These are phyloP conservation scores for Kradibia gibbosae DNA, from an alignment of 1,140 invertebrate species.

Conservation along the genomic window DNA sequence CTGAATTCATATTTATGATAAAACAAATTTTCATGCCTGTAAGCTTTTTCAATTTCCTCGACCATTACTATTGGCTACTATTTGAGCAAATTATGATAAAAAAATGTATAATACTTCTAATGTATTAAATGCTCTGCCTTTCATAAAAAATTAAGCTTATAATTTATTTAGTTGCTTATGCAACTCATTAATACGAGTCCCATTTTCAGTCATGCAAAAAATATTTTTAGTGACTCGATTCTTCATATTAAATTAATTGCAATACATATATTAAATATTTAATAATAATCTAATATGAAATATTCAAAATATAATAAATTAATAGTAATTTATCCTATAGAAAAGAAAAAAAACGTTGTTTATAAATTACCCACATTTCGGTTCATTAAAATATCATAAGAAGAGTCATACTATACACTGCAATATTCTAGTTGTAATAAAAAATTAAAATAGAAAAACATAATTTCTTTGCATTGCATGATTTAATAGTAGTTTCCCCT, in stretches of 20 bases:
- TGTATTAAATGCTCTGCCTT: conserved; percentile 2
- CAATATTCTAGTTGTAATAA: conserved; percentile 4
- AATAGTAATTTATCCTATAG: not conserved
- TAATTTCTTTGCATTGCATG: conserved; percentile 3
- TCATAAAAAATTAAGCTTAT: conserved; percentile 29
- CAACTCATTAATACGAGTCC: not conserved
- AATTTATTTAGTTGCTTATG: no score
- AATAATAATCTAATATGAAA: not conserved
- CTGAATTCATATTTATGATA: not conserved
- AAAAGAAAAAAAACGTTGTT: not conserved
- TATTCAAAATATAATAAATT: not conserved
- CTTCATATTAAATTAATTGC: no score
- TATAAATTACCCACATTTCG: not conserved
- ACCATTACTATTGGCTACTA: not conserved
- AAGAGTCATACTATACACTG: not conserved
- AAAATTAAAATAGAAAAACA: not conserved
- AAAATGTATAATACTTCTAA: not conserved
- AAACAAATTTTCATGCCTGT: not conserved
- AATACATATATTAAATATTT: no score
- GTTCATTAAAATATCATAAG: not conserved
- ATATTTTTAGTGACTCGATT: not conserved
- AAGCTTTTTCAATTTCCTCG: not conserved
- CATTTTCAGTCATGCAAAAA: not conserved
- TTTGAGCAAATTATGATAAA: not conserved
- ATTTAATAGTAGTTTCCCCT: conserved; percentile 18